phyloP scores from a whole-genome alignment of 2,113 vertebrate species.

The Burhinus oedicnemus region DNA sequence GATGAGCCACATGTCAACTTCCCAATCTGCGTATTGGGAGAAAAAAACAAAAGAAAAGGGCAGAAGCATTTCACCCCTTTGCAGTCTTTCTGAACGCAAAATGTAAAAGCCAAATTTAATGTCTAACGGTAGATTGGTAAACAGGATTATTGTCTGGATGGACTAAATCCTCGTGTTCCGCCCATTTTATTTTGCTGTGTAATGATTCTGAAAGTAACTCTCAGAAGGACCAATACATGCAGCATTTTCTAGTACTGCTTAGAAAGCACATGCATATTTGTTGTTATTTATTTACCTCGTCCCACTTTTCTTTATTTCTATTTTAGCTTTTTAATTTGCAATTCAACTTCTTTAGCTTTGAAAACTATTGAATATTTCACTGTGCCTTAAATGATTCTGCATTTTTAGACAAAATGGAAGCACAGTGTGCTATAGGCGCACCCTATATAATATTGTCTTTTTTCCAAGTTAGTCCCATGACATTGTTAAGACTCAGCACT shows the following conservation, averaged over 20 bases:
- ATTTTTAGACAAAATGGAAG: conserved; percentile 38
- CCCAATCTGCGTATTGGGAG: neutral
- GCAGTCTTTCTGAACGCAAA: neutral
- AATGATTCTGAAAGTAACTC: neutral
- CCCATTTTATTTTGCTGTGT: neutral
- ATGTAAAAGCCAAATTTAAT: neutral
- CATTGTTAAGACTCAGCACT: conserved; percentile 15
- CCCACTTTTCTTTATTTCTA: conserved; percentile 12
- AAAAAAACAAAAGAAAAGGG: neutral
- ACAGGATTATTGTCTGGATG: neutral
- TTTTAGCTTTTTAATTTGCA: conserved; percentile 46
- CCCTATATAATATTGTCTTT: neutral
- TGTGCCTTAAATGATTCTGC: neutral
- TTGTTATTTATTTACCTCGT: conserved; percentile 19
- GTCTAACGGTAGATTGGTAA: neutral
- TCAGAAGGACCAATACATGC: neutral
- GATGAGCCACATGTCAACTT: neutral
- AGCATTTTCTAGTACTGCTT: neutral
- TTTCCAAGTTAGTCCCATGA: conserved; percentile 31
- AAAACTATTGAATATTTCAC: conserved; percentile 17
- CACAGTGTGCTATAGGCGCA: neutral
- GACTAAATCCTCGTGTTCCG: neutral
- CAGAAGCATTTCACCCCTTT: neutral
- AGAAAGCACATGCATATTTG: neutral
- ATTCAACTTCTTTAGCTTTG: conserved; percentile 16